Conservation (phyloP, 2,797 vertebrate species). For the Coreius guichenoti region DNA sequence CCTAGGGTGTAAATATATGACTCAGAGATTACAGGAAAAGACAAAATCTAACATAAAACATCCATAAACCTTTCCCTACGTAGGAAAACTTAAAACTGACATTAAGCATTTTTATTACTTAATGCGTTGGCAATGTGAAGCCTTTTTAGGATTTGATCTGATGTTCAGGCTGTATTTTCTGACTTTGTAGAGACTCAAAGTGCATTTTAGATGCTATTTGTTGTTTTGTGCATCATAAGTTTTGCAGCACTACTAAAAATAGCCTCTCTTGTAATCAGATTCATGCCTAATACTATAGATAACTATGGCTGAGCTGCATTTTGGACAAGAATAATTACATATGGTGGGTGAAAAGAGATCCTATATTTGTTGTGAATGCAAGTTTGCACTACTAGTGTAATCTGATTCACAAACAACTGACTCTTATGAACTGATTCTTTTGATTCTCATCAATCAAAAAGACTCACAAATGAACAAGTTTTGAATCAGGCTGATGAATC, state of each 20-base stretch:
- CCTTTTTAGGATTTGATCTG: neutral
- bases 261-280: neutral
- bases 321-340: neutral
- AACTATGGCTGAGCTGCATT: neutral
- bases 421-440: neutral
- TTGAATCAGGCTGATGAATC: neutral
- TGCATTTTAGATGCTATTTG: neutral
- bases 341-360: neutral
- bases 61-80: neutral
- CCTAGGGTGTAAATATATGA: slow-evolving; percentile 30
- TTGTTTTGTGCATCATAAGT: neutral
- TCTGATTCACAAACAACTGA: neutral
- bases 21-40: slow-evolving; percentile 9
- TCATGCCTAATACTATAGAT: neutral
- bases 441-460: neutral
- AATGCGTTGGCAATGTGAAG: neutral
- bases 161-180: neutral
- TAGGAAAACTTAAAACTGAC: neutral
- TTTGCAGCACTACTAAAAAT: neutral
- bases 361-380: neutral
- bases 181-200: neutral
- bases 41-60: neutral
- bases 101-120: neutral
- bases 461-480: neutral
- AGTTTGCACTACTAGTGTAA: neutral